Conservation (phyloP, 2,113 vertebrate genomes). For the Gasterosteus aculeatus region DNA sequence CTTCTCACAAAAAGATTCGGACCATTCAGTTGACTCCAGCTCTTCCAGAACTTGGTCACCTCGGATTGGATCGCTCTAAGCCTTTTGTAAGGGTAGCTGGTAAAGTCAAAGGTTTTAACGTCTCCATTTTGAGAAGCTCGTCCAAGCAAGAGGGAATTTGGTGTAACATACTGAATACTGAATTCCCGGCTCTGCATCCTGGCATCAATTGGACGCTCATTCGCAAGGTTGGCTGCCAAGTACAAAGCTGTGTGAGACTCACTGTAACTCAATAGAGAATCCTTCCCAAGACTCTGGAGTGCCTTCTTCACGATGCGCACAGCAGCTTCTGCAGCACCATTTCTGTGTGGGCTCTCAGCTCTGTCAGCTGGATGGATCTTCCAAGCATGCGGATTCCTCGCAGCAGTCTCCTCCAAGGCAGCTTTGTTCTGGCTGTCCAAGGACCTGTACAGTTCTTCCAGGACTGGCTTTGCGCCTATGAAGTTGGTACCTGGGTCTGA, state of each 20-base stretch:
- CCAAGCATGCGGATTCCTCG: background rate
- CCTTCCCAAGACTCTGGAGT: background rate
- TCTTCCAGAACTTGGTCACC: background rate
- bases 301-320: background rate
- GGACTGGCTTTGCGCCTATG: too few relatives aligned
- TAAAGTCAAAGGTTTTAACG: background rate
- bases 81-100: background rate
- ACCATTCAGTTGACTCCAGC: background rate
- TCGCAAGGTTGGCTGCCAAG: conserved; percentile 3
- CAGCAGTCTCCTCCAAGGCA: background rate
- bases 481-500: too few relatives aligned
- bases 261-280: background rate
- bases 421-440: too few relatives aligned
- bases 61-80: background rate
- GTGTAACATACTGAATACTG: background rate
- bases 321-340: conserved; percentile 16
- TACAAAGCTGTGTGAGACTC: background rate
- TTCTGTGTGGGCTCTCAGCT: background rate
- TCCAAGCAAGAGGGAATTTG: background rate
- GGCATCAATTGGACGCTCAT: conserved; percentile 7
- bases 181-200: background rate
- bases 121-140: background rate
- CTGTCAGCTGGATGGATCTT: background rate
- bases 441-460: too few relatives aligned
- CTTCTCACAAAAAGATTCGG: background rate